These are phyloP conservation scores for Cephalopholis sonnerati DNA, from an alignment of 2,113 vertebrate genomes.

Conservation along the genomic window DNA sequence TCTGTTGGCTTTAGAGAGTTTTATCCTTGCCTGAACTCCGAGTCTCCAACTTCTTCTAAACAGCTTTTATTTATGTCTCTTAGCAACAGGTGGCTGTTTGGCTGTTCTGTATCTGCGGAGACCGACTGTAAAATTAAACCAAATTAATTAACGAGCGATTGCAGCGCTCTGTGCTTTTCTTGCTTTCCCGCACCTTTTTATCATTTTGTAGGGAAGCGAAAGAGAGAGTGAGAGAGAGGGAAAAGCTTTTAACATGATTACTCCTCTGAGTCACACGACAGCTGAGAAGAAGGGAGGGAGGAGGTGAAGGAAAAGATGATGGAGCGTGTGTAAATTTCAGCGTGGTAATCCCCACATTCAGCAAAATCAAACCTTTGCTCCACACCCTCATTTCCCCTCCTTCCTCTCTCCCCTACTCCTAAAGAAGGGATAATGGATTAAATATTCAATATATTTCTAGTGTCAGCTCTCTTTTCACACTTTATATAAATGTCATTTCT, in stretches of 20 bases:
- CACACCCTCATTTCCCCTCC: neutral
- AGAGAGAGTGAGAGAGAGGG: conserved; percentile 18
- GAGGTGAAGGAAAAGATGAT: conserved; percentile 40
- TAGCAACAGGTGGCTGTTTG: conserved; percentile 26
- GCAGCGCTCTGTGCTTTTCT: neutral
- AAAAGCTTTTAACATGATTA: conserved; percentile 59
- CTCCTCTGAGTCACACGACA: conserved; percentile 36
- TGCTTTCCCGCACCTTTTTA: neutral
- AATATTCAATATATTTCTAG: conserved; percentile 45
- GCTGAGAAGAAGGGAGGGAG: conserved; percentile 27
- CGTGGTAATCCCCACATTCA: conserved; percentile 51
- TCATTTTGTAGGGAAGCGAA: neutral
- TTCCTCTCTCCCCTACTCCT: neutral
- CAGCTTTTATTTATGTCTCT: conserved; percentile 10
- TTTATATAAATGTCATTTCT: conserved; percentile 32
- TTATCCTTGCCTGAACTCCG: neutral
- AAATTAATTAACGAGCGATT: conserved; percentile 21
- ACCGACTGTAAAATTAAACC: neutral
- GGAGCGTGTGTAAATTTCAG: neutral
- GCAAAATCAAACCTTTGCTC: conserved; percentile 42
- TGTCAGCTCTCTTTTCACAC: conserved; percentile 34
- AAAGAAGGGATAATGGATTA: conserved; percentile 31
- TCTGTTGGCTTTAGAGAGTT: neutral
- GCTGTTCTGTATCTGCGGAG: neutral
- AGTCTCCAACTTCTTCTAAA: neutral